phyloP scores from a whole-genome alignment of 2,113 vertebrate species.

The Perca fluviatilis region DNA sequence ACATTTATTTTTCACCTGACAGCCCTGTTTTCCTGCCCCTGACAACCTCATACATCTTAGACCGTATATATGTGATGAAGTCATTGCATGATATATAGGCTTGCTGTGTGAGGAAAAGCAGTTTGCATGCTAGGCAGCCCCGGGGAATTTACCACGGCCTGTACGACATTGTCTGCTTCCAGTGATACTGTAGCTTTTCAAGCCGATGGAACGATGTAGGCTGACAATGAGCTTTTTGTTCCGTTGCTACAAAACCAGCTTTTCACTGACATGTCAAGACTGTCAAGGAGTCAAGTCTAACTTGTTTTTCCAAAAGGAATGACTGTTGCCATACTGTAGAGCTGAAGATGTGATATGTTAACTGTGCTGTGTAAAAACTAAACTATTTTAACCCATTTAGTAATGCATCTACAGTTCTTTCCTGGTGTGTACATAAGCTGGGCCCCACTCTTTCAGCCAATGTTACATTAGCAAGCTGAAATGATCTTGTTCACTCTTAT shows the following conservation, averaged over 20 bases:
- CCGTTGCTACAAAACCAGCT: constrained; percentile 43
- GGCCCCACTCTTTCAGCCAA: too few species aligned
- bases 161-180: constrained; percentile 34
- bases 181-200: constrained; percentile 33
- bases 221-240: constrained; percentile 65
- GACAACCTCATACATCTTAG: constrained; percentile 63
- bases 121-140: constrained; percentile 53
- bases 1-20: constrained; percentile 59
- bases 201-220: background rate
- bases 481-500: too few species aligned
- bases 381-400: background rate
- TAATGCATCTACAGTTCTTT: too few species aligned
- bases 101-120: constrained; percentile 56
- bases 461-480: too few species aligned
- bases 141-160: constrained; percentile 28
- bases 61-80: constrained; percentile 55
- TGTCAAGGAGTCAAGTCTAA: constrained; percentile 40
- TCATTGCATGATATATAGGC: constrained; percentile 66
- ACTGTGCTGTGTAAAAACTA: constrained; percentile 5
- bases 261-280: constrained; percentile 43
- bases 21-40: constrained; percentile 52
- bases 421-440: too few species aligned
- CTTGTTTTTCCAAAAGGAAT: constrained; percentile 39
- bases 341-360: background rate
- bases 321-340: constrained; percentile 8